Percentiles rank a stretch among this genome's conserved stretches.
phyloP scores from a whole-genome alignment of 2,797 vertebrate species.

The Leucoraja ocellata region DNA sequence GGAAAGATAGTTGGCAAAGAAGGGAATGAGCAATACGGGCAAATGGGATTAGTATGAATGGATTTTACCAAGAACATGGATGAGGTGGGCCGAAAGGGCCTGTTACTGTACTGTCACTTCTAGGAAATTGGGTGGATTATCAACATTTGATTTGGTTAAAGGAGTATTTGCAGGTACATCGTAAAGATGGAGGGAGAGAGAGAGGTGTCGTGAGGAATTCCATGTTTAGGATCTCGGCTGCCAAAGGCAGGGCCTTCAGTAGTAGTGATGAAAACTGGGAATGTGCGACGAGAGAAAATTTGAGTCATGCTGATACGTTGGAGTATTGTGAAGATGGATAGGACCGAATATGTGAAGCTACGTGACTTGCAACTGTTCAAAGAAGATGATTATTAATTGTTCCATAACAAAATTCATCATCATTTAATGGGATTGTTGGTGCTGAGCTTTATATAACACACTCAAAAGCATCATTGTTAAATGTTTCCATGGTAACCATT shows the following conservation, averaged over 20 bases:
- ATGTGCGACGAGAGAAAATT: not conserved
- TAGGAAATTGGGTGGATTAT: not conserved
- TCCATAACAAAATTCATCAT: not conserved
- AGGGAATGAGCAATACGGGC: too few relatives aligned
- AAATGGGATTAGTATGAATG: too few relatives aligned
- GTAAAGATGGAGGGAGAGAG: not conserved
- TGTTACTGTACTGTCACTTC: too few relatives aligned
- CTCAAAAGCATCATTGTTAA: not conserved
- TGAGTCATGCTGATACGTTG: not conserved
- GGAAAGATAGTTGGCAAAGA: too few relatives aligned
- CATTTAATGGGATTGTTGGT: not conserved
- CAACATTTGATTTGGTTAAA: not conserved
- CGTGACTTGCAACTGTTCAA: not conserved
- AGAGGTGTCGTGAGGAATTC: not conserved
- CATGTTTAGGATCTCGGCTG: too few relatives aligned
- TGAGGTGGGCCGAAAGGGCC: too few relatives aligned
- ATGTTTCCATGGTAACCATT: not conserved
- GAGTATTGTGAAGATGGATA: not conserved
- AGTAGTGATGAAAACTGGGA: not conserved
- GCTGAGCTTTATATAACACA: not conserved
- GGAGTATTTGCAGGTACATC: not conserved
- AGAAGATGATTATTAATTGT: not conserved
- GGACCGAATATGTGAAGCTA: not conserved
- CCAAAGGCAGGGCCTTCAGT: not conserved
- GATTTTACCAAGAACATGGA: too few relatives aligned